These are phyloP conservation scores for Drosophila lowei DNA, from an alignment of 1,140 invertebrate species.

Conservation along the genomic window DNA sequence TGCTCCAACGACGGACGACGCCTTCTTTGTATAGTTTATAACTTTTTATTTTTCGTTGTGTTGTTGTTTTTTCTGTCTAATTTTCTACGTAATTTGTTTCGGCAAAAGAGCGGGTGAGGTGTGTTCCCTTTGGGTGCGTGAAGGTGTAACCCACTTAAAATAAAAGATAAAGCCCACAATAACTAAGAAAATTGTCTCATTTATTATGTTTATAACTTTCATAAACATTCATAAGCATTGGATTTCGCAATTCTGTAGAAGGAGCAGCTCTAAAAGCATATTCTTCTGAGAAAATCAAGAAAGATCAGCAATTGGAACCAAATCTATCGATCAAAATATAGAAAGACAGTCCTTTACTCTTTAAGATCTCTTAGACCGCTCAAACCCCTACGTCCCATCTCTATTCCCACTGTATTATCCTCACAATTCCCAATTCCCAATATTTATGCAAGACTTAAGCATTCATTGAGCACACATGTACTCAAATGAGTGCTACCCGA, in stretches of 20 bases:
- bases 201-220: too few species aligned
- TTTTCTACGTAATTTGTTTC: constrained; percentile 40
- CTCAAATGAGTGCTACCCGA: constrained; percentile 21
- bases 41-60: constrained; percentile 30
- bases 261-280: too few species aligned
- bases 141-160: constrained; percentile 11
- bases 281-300: too few species aligned
- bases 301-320: too few species aligned
- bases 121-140: constrained; percentile 27
- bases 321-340: too few species aligned
- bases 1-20: constrained; percentile 28
- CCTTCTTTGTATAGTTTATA: constrained; percentile 57
- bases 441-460: constrained; percentile 35
- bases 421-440: constrained; percentile 26
- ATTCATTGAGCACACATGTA: constrained; percentile 57
- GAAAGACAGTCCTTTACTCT: too few species aligned
- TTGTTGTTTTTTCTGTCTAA: constrained; percentile 9
- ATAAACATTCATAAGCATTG: too few species aligned
- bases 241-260: too few species aligned
- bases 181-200: too few species aligned
- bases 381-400: not conserved
- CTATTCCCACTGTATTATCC: not conserved
- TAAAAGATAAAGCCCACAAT: constrained; percentile 8
- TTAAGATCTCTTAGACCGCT: too few species aligned
- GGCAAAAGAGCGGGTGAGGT: constrained; percentile 24